Conservation (phyloP, 2,113 vertebrate species). For the Bubo scandiacus region DNA sequence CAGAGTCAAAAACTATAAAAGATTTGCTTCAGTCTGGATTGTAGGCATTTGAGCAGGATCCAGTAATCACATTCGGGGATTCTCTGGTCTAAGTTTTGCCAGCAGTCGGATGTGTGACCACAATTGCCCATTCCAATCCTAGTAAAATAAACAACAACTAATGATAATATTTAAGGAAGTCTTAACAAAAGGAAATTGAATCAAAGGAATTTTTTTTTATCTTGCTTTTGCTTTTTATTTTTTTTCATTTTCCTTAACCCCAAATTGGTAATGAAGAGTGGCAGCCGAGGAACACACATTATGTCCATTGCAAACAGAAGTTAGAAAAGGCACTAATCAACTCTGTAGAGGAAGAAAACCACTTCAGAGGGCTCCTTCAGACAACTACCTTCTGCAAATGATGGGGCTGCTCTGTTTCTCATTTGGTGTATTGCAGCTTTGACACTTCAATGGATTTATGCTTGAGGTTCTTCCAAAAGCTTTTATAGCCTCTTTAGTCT, state of each 20-base stretch:
- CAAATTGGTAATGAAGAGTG: not conserved
- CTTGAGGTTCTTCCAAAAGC: not conserved
- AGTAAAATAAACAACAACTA: not conserved
- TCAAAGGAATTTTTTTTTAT: not conserved
- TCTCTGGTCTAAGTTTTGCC: not conserved
- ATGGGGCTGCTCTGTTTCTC: not conserved
- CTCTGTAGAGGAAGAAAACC: not conserved
- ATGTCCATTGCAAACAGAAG: not conserved
- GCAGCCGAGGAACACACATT: not conserved
- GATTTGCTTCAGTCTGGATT: not conserved
- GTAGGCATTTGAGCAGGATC: not conserved
- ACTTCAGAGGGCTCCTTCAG: conserved; percentile 13
- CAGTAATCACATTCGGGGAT: not conserved
- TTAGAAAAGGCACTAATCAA: not conserved
- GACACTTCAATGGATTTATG: not conserved
- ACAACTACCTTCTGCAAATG: not conserved
- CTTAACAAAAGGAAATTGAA: not conserved
- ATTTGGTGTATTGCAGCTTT: not conserved
- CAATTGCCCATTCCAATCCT: not conserved
- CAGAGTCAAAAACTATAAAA: not conserved
- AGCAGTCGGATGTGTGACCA: not conserved
- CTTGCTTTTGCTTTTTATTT: not conserved
- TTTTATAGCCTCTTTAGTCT: not conserved
- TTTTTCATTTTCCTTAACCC: not conserved
- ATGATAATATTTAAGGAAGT: not conserved